These are phyloP conservation scores for Campaea margaritaria DNA, from an alignment of 2,888 invertebrate genomes.

Conservation along the genomic window DNA sequence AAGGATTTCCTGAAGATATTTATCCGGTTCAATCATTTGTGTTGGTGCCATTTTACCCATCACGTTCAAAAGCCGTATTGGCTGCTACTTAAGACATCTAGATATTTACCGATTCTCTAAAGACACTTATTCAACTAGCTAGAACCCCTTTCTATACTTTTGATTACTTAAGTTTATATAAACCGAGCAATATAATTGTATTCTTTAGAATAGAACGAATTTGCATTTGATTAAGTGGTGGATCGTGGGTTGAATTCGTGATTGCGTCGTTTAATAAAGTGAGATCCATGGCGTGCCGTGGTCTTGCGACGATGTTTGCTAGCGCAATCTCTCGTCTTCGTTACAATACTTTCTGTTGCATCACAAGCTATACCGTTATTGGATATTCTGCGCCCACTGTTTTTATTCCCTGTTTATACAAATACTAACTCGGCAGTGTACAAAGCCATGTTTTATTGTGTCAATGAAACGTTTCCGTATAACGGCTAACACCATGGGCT, in stretches of 20 bases:
- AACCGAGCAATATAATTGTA: conserved; percentile 41
- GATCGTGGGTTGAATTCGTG: conserved; percentile 77
- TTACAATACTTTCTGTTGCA: conserved; percentile 64
- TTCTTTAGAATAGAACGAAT: conserved; percentile 58
- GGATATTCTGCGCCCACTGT: background rate
- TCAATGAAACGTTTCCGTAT: conserved; percentile 31
- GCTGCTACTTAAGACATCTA: background rate
- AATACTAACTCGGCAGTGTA: background rate
- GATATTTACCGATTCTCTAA: background rate
- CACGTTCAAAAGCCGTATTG: background rate
- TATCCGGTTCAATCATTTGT: conserved; percentile 96
- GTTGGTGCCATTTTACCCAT: conserved; percentile 74
- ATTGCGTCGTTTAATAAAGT: conserved; percentile 73
- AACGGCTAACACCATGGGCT: conserved; percentile 38
- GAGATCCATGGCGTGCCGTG: conserved; percentile 60
- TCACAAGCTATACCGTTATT: conserved; percentile 49
- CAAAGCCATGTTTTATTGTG: conserved; percentile 14
- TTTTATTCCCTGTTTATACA: background rate
- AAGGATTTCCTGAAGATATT: conserved; percentile 94
- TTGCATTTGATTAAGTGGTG: conserved; percentile 62
- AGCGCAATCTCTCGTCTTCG: conserved; percentile 52
- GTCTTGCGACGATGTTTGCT: conserved; percentile 60
- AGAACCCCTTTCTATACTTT: conserved; percentile 9
- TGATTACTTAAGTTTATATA: conserved; percentile 19
- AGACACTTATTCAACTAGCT: background rate